A percentile compares a stretch with the other conserved stretches of the same genome.
Evolutionary conservation across 2,797 vertebrate genomes (phyloP).

Genomic region (Benthosema pterotum): DNA sequence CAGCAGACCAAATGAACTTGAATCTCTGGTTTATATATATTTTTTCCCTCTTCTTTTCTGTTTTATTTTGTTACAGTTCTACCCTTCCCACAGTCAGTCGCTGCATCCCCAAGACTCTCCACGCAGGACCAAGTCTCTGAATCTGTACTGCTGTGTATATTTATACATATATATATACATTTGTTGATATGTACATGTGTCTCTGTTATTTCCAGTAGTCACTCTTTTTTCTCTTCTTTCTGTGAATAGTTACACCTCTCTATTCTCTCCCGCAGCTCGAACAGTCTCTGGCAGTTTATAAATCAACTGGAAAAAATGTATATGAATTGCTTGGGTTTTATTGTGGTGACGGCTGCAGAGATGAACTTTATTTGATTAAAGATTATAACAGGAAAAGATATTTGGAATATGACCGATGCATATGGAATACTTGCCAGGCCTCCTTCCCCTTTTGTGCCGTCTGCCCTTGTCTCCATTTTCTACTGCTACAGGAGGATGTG

Average conservation of each 20-base stretch:
- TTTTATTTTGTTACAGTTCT: constrained; percentile 45
- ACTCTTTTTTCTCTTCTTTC: constrained; percentile 55
- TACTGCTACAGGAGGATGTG: constrained; percentile 27
- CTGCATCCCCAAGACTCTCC: constrained; percentile 54
- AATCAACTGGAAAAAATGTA: constrained; percentile 38
- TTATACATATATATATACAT: constrained; percentile 64
- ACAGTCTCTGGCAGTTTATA: constrained; percentile 71
- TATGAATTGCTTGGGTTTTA: constrained; percentile 64
- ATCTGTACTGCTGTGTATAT: constrained; percentile 55
- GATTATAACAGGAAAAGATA: constrained; percentile 51
- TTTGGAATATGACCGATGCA: constrained; percentile 66
- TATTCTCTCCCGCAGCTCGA: constrained; percentile 72
- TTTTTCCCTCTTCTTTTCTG: constrained; percentile 29
- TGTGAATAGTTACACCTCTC: constrained; percentile 68
- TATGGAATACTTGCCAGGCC: constrained; percentile 37
- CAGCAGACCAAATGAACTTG: constrained; percentile 61
- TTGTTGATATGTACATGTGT: constrained; percentile 83
- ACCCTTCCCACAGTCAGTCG: constrained; percentile 50
- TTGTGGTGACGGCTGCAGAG: constrained; percentile 80
- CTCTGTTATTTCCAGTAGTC: constrained; percentile 64
- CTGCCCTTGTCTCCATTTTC: constrained; percentile 29
- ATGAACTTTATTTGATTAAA: constrained; percentile 54
- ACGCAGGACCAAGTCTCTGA: constrained; percentile 37
- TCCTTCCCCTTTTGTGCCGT: constrained; percentile 14
- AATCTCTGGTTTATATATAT: constrained; percentile 50